These are phyloP conservation scores for Acanthornis magna DNA, from an alignment of 2,797 vertebrate species.

Conservation along the genomic window DNA sequence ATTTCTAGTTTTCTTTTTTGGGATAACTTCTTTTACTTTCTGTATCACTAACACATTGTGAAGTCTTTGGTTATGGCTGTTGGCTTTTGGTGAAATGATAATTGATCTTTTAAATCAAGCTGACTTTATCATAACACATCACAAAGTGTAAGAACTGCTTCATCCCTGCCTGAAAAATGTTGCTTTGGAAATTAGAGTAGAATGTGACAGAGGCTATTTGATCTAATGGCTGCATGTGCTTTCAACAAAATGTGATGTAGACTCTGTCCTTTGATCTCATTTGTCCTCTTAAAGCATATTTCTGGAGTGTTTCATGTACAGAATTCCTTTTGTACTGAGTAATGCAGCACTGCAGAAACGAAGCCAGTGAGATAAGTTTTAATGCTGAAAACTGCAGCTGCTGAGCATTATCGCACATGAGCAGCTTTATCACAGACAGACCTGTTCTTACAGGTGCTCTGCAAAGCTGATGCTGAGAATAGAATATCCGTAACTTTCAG, in stretches of 20 bases:
- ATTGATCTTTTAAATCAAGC: neutral
- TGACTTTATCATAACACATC: neutral
- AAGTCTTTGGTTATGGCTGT: neutral
- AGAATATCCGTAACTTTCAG: neutral
- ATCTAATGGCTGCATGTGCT: conserved; percentile 63
- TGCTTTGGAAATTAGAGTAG: conserved; percentile 58
- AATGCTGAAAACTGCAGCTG: conserved; percentile 54
- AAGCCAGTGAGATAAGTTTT: conserved; percentile 54
- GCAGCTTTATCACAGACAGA: conserved; percentile 30
- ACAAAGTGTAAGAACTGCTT: conserved; percentile 53
- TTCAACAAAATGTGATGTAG: conserved; percentile 63
- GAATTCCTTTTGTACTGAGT: conserved; percentile 48
- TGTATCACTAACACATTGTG: neutral
- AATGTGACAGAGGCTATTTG: conserved; percentile 62
- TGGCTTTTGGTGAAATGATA: conserved; percentile 16
- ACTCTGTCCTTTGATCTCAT: conserved; percentile 65
- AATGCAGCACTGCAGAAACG: conserved; percentile 47
- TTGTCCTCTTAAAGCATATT: conserved; percentile 70
- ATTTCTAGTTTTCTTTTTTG: neutral
- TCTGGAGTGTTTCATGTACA: conserved; percentile 55
- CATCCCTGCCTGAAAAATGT: conserved; percentile 48
- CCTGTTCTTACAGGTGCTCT: conserved; percentile 66
- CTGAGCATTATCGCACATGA: conserved; percentile 61
- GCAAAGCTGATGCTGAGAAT: conserved; percentile 59
- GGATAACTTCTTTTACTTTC: neutral